These are phyloP conservation scores for Seira ritae DNA, from an alignment of 2,888 invertebrate species.

Conservation along the genomic window DNA sequence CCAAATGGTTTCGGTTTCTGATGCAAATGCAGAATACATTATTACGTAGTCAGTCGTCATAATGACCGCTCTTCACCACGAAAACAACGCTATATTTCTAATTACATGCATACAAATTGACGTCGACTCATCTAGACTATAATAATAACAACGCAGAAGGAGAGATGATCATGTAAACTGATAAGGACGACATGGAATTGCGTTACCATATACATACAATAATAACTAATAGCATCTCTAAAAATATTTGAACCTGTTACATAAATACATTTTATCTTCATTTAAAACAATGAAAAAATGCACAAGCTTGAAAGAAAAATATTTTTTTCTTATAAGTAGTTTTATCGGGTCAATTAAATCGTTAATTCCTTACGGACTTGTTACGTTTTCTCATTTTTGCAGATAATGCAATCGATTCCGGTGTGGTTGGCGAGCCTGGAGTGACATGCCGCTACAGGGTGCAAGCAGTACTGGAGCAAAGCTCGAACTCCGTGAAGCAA, in stretches of 20 bases:
- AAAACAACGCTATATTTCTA: neutral
- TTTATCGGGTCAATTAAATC: no score
- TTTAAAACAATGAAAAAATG: no score
- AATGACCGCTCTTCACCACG: no score
- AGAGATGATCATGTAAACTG: neutral
- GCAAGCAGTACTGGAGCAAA: neutral
- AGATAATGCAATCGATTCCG: neutral
- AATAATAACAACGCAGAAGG: neutral
- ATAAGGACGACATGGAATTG: neutral
- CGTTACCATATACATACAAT: neutral
- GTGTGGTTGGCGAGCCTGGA: conserved; percentile 20
- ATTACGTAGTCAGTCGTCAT: neutral
- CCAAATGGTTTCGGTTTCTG: conserved; percentile 4
- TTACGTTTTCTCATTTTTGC: neutral
- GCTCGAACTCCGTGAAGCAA: conserved; percentile 20
- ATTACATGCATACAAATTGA: conserved; percentile 2
- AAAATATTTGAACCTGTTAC: neutral
- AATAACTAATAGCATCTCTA: no score
- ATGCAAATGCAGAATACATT: neutral
- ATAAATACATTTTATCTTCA: no score
- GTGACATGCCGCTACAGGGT: conserved; percentile 50
- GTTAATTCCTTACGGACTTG: no score
- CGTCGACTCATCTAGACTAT: neutral
- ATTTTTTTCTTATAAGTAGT: no score
- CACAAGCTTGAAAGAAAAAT: neutral